Conservation (phyloP, 2,113 vertebrate genomes). For the Fukomys damarensis region DNA sequence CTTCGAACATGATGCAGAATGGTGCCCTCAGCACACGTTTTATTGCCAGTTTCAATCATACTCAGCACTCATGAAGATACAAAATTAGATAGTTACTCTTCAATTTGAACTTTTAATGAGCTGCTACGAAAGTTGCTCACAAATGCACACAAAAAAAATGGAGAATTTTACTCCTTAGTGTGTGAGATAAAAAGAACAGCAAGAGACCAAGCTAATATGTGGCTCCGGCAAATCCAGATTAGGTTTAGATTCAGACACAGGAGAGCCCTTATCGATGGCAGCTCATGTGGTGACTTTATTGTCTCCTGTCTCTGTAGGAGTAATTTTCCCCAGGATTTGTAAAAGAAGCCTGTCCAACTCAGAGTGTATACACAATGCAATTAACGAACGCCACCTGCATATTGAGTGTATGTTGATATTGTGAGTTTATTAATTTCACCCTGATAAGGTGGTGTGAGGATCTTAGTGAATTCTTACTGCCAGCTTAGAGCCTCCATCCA, state of each 20-base stretch:
- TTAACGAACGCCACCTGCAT: background rate
- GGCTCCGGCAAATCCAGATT: background rate
- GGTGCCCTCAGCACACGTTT: constrained; percentile 61
- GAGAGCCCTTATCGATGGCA: background rate
- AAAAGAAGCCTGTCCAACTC: background rate
- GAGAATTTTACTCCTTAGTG: constrained; percentile 33
- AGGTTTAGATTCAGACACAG: background rate
- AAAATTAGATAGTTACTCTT: constrained; percentile 67
- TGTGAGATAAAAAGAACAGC: constrained; percentile 34
- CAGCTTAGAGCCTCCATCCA: background rate
- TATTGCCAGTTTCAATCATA: constrained; percentile 61
- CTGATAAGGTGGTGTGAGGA: constrained; percentile 1
- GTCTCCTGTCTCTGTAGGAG: background rate
- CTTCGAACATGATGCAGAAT: constrained; percentile 59
- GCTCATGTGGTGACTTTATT: background rate
- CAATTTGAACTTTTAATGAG: constrained; percentile 59
- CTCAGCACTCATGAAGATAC: constrained; percentile 45
- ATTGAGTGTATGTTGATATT: background rate
- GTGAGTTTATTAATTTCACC: constrained; percentile 24
- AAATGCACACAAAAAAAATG: constrained; percentile 35
- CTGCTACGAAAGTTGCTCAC: constrained; percentile 35
- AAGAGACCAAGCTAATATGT: background rate
- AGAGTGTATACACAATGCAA: background rate
- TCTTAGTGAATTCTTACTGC: constrained; percentile 6
- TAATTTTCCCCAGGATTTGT: constrained; percentile 8